Evolutionary conservation across 2,888 invertebrate species (phyloP).

Genomic region (Patella pellucida): DNA sequence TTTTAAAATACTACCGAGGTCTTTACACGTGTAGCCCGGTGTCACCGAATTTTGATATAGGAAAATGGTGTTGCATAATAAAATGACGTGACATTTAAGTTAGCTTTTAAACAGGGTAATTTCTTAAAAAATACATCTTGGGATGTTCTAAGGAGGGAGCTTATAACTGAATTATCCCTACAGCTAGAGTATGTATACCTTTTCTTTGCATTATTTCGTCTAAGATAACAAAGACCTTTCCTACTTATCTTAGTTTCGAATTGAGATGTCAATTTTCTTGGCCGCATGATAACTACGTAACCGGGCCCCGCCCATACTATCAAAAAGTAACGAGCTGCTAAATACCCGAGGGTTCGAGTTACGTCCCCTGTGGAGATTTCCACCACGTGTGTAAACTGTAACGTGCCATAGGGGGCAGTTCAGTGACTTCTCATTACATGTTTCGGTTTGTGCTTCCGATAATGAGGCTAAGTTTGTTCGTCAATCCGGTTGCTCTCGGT

Average conservation of each 20-base stretch:
- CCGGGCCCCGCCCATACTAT: background rate
- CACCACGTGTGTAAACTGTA: conserved; percentile 12
- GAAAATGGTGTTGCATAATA: no score
- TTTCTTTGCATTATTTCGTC: background rate
- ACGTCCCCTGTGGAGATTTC: conserved; percentile 2
- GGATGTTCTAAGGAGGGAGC: no score
- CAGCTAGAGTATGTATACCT: no score
- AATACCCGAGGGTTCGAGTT: conserved; percentile 6
- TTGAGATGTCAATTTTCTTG: conserved; percentile 10
- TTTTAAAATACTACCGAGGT: no score
- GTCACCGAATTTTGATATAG: no score
- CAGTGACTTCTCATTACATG: conserved; percentile 10
- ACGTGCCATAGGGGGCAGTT: conserved; percentile 12
- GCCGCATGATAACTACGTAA: conserved; percentile 9
- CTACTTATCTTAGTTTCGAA: background rate
- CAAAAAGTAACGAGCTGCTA: conserved; percentile 11
- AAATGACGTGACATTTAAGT: no score
- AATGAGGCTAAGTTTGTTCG: conserved; percentile 12
- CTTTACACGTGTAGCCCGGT: no score
- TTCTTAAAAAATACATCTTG: no score
- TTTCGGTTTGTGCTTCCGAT: conserved; percentile 9
- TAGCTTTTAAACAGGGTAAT: no score
- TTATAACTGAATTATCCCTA: no score
- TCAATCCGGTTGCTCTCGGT: conserved; percentile 11
- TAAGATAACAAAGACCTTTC: background rate